Evolutionary conservation across 2,888 invertebrate species (phyloP), one percentile per base, ranked within the genome.

Genomic region (Meta bourneti): DNA sequence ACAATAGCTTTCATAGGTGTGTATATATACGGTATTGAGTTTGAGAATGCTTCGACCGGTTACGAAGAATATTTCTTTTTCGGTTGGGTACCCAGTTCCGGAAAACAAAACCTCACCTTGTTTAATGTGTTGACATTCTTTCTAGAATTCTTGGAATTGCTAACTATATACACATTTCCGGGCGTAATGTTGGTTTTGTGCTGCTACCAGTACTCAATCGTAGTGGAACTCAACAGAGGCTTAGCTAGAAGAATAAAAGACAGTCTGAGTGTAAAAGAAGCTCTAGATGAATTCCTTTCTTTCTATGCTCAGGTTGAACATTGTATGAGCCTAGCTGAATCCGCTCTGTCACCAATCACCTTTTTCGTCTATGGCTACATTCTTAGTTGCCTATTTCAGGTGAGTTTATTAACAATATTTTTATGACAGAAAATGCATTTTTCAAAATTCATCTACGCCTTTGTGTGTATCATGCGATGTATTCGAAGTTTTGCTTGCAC

Each of bases 311-410:
- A 72, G 1, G 70, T 90, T n/a, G 69, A 80, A 19, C 13, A 11
- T 7, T 34, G n/a, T 7, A 54, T 90, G 34, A 78, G 54, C 49
- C 1, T 52, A 7, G 77, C 79, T 34, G 89, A 90, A 84, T 78
- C 52, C 34, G 83, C 89, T 8, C 8, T 84, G 8, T 90, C 89
- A 7, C 78, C 83, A 13, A 78, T 79, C 16, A 49, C 78, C 34
- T 90, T 90, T 20, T 72, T 90, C 48, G 70, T 90, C 6, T 90
- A 90, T 16, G 77, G 34, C 6, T 90, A 90, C 16, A 84, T 71
- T 11, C 20, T 90, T 8, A 84, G 83, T 52, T 78, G 71, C n/a
- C 20, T 90, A 51, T 90, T 79, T 84, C 89, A 90, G 78, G 89
- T 90, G 84, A 84, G 83, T 75, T 34, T 11, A 5, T 69, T 69